Percentiles rank a stretch among this genome's conserved stretches.
Evolutionary conservation across 1,140 invertebrate genomes (phyloP).

Genomic region (Vanessa atalanta): DNA sequence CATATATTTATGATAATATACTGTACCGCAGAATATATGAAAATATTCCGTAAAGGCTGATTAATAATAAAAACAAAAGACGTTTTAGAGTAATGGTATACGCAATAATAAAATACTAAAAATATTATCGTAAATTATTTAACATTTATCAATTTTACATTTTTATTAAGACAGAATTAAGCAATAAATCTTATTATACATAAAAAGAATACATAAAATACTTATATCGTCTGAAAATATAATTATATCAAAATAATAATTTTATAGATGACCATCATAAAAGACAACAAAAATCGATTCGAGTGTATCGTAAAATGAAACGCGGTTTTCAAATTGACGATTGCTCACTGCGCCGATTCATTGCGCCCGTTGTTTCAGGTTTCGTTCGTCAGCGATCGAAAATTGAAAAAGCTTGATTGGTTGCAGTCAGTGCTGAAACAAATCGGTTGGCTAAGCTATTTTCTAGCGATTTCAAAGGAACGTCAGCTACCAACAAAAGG

Average conservation of each 20-base stretch:
- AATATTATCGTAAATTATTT: too few species aligned
- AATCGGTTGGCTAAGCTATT: slow-evolving; percentile 43
- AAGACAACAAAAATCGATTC: background rate
- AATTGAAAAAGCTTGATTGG: slow-evolving; percentile 55
- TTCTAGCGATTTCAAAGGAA: slow-evolving; percentile 48
- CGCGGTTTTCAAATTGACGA: slow-evolving; percentile 35
- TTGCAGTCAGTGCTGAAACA: slow-evolving; percentile 46
- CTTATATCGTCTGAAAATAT: background rate
- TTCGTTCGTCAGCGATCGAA: slow-evolving; percentile 51
- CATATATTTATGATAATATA: too few species aligned
- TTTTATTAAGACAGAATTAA: too few species aligned
- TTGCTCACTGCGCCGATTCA: slow-evolving; percentile 48
- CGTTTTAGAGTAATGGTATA: too few species aligned
- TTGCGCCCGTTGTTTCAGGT: slow-evolving; percentile 63
- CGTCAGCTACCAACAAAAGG: slow-evolving; percentile 42
- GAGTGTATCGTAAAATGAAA: slow-evolving; percentile 39
- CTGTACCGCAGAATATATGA: too few species aligned
- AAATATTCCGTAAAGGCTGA: too few species aligned
- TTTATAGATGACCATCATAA: background rate
- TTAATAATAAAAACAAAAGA: too few species aligned
- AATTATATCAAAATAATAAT: background rate
- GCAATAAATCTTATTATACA: too few species aligned
- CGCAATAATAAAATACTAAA: too few species aligned
- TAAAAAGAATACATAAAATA: background rate
- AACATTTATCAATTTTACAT: too few species aligned